Base-by-base conservation (phyloP, 2,888 invertebrate species). In the Drosophila longiperda region DNA sequence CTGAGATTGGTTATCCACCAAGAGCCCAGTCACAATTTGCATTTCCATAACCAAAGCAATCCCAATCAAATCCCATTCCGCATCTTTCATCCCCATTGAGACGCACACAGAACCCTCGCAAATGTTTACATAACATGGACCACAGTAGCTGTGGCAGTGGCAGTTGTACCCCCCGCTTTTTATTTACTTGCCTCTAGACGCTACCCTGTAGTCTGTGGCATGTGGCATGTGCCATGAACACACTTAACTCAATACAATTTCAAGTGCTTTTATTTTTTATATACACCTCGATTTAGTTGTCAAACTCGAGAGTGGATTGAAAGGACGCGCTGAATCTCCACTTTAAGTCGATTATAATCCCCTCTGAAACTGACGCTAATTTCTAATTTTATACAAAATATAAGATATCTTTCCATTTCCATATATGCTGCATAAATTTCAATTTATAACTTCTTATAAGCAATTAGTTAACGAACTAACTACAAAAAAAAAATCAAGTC, bases 121-220 rank as follows among this genome's bases (percentile, higher is more conserved):
- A 70, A 78, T 76, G 77, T 76, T 76, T 60, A 62, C 74, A 74
- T 61, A 59, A 55, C 55, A 54, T 64, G 69, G 29, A 52, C 66
- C 64, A 40, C 64, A 62, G 77, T 68, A 59, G 73, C 77, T 48
- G 50, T 54, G 26, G 49, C 58, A 40, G 36, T 32, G 17, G 59
- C 52, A 32, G 33, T 23, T 3, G 45, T 20, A 42, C 15, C 34
- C 40, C 26, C 54, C 54, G 49, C 72, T 68, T 64, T 75, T 59
- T 66, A 70, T 67, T 52, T 76, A 58, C 67, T 71, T 72, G 70
- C 66, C 66, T 59, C 45, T 64, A 58, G 49, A 42, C 45, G 45
- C 52, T 59, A 49, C 65, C 65, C 65, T 65, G 48, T 65, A 42
- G 42, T 57, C 52, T 73, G 45, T 20, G 3, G 3, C 29, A 29